phyloP scores from a whole-genome alignment of 2,888 invertebrate genomes.

The Drosophila koepferae region DNA sequence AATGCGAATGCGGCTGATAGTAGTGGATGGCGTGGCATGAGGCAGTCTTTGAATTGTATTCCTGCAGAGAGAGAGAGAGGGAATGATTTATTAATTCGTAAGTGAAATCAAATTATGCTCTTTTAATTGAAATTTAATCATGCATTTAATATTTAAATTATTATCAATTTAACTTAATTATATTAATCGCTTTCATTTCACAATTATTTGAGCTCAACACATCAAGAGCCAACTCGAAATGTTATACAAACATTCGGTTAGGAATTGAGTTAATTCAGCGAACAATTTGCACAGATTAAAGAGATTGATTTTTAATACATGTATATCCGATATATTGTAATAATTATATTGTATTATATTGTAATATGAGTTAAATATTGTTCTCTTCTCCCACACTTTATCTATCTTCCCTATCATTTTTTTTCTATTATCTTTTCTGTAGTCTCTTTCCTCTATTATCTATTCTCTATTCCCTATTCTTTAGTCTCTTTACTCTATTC shows the following conservation, averaged over 20 bases:
- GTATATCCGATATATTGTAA: no score
- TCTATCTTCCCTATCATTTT: no score
- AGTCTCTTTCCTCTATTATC: background rate
- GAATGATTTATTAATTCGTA: background rate
- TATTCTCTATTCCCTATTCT: background rate
- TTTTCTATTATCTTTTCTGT: background rate
- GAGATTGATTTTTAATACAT: no score
- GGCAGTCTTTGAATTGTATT: constrained; percentile 85
- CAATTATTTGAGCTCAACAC: no score
- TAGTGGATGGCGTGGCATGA: constrained; percentile 85
- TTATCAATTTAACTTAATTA: background rate
- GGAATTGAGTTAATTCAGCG: no score
- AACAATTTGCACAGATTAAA: no score
- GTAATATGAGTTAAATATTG: no score
- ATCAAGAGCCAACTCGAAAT: no score
- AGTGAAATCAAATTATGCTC: background rate
- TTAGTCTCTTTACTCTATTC: background rate
- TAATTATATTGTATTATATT: no score
- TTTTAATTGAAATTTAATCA: background rate
- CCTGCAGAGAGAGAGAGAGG: constrained; percentile 58
- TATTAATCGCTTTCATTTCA: background rate
- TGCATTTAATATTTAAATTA: constrained; percentile 1
- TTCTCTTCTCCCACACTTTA: no score
- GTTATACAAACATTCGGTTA: no score
- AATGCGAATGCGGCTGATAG: constrained; percentile 72